phyloP scores from a whole-genome alignment of 2,113 vertebrate species.

The Sturnus vulgaris region DNA sequence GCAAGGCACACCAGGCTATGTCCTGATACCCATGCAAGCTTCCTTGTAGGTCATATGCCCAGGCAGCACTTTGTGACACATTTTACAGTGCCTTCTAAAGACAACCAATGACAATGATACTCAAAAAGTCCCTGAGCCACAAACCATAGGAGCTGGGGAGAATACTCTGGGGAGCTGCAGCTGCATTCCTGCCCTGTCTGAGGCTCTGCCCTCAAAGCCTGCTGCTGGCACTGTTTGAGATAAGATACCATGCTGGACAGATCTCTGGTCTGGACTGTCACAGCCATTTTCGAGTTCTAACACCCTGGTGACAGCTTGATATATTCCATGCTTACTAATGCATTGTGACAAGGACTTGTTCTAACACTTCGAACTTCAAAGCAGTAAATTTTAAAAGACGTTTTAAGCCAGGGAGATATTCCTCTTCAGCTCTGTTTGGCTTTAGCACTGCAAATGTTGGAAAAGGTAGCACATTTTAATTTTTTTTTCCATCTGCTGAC shows the following conservation, averaged over 20 bases:
- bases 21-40: neutral
- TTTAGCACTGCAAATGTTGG: neutral
- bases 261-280: neutral
- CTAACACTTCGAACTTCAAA: neutral
- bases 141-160: fast-evolving
- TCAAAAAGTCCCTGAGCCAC: neutral
- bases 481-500: neutral
- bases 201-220: neutral
- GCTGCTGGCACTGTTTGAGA: neutral
- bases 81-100: neutral
- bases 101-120: neutral
- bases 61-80: neutral
- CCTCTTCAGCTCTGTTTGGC: neutral
- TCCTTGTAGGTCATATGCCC: neutral
- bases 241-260: neutral
- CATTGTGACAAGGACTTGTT: constrained; percentile 33
- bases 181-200: neutral
- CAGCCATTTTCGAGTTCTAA: neutral
- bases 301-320: neutral
- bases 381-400: neutral
- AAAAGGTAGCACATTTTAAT: neutral
- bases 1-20: neutral
- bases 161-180: neutral
- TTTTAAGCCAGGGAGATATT: neutral
- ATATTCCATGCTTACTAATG: neutral